Conservation (phyloP, 1,140 invertebrate species). For the Stenopsyche tienmushanensis region DNA sequence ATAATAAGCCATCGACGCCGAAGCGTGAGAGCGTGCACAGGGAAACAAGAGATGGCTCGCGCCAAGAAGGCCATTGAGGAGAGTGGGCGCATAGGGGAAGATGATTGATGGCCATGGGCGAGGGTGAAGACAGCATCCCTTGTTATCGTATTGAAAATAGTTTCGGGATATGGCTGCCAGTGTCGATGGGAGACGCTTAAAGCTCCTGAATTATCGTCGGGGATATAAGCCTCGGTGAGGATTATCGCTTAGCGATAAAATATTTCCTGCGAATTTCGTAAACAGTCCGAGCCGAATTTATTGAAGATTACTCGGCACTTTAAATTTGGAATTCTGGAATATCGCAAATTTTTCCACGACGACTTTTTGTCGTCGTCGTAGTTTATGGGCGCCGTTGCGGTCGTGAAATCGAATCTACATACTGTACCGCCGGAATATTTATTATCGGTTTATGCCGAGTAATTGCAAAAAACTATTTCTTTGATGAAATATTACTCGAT, state of each 20-base stretch:
- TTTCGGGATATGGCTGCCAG: conserved; percentile 22
- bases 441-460: no score
- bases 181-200: conserved; percentile 26
- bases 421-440: no score
- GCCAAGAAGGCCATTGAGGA: no score
- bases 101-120: conserved; percentile 34
- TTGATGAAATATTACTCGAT: no score
- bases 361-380: no score
- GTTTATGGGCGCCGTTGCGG: no score
- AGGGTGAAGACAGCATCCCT: conserved; percentile 30
- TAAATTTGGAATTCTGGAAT: neutral
- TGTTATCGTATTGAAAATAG: conserved; percentile 40
- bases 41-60: no score
- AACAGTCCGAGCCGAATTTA: neutral
- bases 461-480: neutral
- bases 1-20: no score
- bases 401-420: no score
- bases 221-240: conserved; percentile 19
- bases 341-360: no score
- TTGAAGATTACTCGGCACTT: neutral
- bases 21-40: no score
- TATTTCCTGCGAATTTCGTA: conserved; percentile 1
- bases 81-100: conserved; percentile 21
- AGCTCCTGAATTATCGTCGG: conserved; percentile 17
- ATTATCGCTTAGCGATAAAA: conserved; percentile 6